Evolutionary conservation across 1,140 invertebrate species (phyloP).

Genomic region (Drosophila burlai): DNA sequence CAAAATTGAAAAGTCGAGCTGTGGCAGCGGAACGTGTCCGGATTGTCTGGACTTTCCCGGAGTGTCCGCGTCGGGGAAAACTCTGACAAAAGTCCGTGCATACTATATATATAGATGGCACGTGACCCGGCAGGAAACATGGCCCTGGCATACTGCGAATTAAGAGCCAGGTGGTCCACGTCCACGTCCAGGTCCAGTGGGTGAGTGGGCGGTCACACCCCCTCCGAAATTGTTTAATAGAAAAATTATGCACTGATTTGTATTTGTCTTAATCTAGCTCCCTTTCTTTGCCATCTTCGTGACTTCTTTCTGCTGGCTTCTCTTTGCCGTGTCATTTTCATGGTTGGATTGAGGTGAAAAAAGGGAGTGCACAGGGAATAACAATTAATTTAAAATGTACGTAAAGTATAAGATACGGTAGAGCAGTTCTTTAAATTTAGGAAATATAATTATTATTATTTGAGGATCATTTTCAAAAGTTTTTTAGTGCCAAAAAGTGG

Average conservation of each 20-base stretch:
- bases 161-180: conserved; percentile 47
- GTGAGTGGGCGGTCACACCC: not conserved
- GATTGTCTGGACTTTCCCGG: conserved; percentile 20
- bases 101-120: conserved; percentile 38
- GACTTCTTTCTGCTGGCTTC: conserved; percentile 29
- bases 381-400: not conserved
- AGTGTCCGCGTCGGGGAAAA: conserved; percentile 12
- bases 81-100: conserved; percentile 41
- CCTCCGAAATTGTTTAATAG: conserved; percentile 70
- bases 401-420: not conserved
- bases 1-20: conserved; percentile 76
- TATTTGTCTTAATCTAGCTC: conserved; percentile 76
- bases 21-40: conserved; percentile 64
- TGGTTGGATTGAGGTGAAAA: conserved; percentile 37
- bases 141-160: conserved; percentile 18
- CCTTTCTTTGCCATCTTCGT: conserved; percentile 26
- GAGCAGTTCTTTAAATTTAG: too few species aligned
- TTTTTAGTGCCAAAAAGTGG: too few species aligned
- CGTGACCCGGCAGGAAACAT: conserved; percentile 56
- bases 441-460: too few species aligned
- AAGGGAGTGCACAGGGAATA: conserved; percentile 11
- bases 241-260: conserved; percentile 83
- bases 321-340: conserved; percentile 65
- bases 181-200: conserved; percentile 11
- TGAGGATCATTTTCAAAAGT: too few species aligned